Evolutionary conservation across 2,797 vertebrate genomes (phyloP).

Genomic region (Gobionotothen gibberifrons): DNA sequence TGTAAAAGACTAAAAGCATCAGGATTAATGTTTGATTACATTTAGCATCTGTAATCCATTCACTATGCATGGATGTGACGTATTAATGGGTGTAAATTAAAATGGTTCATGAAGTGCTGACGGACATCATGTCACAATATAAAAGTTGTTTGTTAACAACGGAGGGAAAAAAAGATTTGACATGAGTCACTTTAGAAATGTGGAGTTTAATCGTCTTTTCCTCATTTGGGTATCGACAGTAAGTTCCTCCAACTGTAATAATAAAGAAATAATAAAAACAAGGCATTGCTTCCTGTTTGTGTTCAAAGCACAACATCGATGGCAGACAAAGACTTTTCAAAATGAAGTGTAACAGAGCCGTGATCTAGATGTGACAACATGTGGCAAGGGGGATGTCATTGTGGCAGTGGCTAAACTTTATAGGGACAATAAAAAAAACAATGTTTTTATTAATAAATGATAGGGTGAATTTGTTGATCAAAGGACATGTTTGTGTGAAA

Average conservation of each 20-base stretch:
- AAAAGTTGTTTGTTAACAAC: conserved; percentile 9
- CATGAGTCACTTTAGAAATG: conserved; percentile 1
- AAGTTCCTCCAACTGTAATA: background rate
- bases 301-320: conserved; percentile 6
- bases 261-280: background rate
- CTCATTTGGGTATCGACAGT: background rate
- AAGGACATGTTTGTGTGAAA: too few relatives aligned
- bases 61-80: background rate
- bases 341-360: conserved; percentile 13
- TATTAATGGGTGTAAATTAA: conserved; percentile 18
- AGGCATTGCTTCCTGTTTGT: conserved; percentile 29
- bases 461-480: background rate
- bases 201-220: background rate
- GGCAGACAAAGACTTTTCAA: conserved; percentile 14
- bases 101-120: background rate
- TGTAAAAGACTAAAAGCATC: conserved; percentile 56
- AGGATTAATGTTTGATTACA: conserved; percentile 74
- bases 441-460: background rate
- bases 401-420: conserved; percentile 5
- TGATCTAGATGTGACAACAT: conserved; percentile 30
- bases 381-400: conserved; percentile 4
- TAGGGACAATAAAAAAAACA: background rate
- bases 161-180: background rate
- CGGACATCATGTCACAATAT: background rate
- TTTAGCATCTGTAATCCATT: conserved; percentile 57